These are phyloP conservation scores for Distichodus sexfasciatus DNA, from an alignment of 2,797 vertebrate species.

Conservation along the genomic window DNA sequence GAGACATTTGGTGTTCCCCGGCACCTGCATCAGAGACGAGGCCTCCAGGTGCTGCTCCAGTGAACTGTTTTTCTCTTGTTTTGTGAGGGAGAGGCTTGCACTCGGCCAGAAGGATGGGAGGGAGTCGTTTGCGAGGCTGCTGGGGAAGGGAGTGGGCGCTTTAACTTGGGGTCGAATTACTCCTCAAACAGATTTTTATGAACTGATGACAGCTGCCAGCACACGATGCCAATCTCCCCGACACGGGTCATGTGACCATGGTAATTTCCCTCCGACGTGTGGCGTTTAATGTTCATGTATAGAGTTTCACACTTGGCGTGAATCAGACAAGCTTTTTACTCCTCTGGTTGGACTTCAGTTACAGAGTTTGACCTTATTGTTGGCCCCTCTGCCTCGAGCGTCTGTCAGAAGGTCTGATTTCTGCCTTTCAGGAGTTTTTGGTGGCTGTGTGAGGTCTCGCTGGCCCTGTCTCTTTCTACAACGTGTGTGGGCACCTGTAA, in stretches of 20 bases:
- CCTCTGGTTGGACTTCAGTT: not conserved
- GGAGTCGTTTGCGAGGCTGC: slow-evolving; percentile 41
- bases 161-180: slow-evolving; percentile 63
- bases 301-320: slow-evolving; percentile 31
- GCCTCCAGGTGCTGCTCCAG: slow-evolving; percentile 3
- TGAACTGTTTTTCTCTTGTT: slow-evolving; percentile 5
- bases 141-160: slow-evolving; percentile 21
- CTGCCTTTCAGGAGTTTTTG: not conserved
- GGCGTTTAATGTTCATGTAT: slow-evolving; percentile 40
- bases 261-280: slow-evolving; percentile 37
- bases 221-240: slow-evolving; percentile 58
- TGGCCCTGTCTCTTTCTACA: not conserved
- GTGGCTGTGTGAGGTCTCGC: not conserved
- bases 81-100: not conserved
- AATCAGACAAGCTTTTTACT: slow-evolving; percentile 11
- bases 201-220: slow-evolving; percentile 68
- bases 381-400: not conserved
- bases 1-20: not conserved
- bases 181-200: slow-evolving; percentile 55
- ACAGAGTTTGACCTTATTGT: slow-evolving; percentile 8
- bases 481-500: not conserved
- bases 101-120: not conserved
- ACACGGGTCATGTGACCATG: slow-evolving; percentile 53
- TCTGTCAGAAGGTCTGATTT: not conserved
- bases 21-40: slow-evolving; percentile 22